Conservation (phyloP, 2,797 vertebrate genomes). For the Scleropages formosus region DNA sequence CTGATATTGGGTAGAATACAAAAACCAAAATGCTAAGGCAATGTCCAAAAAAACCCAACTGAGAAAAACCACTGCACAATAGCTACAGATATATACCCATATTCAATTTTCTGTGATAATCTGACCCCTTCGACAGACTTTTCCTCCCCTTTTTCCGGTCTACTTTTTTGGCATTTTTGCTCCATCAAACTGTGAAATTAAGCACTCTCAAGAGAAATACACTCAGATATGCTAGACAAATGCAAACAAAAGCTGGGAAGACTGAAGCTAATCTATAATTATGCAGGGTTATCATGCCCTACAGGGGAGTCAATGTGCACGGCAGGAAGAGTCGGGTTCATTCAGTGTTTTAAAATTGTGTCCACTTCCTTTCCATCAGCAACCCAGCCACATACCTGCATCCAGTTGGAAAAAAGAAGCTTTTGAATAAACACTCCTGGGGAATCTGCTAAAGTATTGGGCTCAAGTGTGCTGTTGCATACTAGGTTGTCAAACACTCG, state of each 20-base stretch:
- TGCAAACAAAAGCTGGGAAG: constrained; percentile 24
- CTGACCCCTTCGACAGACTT: constrained; percentile 17
- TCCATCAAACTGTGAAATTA: constrained; percentile 39
- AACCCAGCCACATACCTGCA: constrained; percentile 3
- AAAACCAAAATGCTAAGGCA: background rate
- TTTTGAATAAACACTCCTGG: constrained; percentile 8
- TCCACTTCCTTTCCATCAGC: constrained; percentile 26
- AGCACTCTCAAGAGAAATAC: constrained; percentile 31
- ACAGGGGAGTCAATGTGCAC: constrained; percentile 24
- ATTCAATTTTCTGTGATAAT: constrained; percentile 24
- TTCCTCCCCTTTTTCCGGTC: constrained; percentile 15
- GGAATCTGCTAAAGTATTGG: too few species aligned
- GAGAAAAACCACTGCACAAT: constrained; percentile 6
- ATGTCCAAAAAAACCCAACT: background rate
- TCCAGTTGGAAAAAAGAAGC: constrained; percentile 10
- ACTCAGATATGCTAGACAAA: constrained; percentile 33
- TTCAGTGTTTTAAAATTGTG: constrained; percentile 11
- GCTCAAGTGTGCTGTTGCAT: too few species aligned
- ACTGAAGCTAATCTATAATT: constrained; percentile 36
- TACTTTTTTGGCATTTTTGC: constrained; percentile 30
- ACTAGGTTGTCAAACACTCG: background rate
- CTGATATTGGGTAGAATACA: background rate
- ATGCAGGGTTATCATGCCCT: constrained; percentile 31
- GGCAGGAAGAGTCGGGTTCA: constrained; percentile 9
- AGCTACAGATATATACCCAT: background rate